Conservation (phyloP, 1,140 invertebrate genomes). For the Battus philenor region DNA sequence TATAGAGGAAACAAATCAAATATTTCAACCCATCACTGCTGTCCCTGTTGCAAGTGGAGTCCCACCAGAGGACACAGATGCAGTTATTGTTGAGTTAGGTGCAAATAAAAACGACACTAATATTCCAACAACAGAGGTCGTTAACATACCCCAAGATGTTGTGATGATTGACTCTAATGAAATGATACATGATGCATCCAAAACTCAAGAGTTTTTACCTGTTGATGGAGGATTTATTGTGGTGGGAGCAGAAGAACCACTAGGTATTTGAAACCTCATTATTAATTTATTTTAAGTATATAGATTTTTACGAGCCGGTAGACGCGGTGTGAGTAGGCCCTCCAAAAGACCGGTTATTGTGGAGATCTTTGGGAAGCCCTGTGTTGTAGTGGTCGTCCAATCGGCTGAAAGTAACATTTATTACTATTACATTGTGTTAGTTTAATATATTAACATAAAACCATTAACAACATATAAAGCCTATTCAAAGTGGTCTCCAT, state of each 20-base stretch:
- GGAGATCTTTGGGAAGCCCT: background rate
- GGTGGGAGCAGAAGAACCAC: slow-evolving; percentile 44
- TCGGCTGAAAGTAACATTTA: background rate
- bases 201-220: slow-evolving; percentile 50
- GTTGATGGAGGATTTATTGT: slow-evolving; percentile 64
- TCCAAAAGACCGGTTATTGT: background rate
- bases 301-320: background rate
- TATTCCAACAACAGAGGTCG: slow-evolving; percentile 1
- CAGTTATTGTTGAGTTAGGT: slow-evolving; percentile 51
- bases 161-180: slow-evolving; percentile 43
- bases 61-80: slow-evolving; percentile 37
- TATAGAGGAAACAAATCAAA: slow-evolving; percentile 55
- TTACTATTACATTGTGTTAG: too few relatives aligned
- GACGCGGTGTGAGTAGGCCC: background rate
- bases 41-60: slow-evolving; percentile 31
- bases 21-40: slow-evolving; percentile 54
- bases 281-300: slow-evolving; percentile 6
- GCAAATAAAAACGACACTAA: slow-evolving; percentile 14
- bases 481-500: too few relatives aligned
- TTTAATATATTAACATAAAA: too few relatives aligned
- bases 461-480: too few relatives aligned
- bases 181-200: slow-evolving; percentile 25
- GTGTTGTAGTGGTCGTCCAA: background rate
- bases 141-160: slow-evolving; percentile 17
- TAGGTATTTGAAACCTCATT: slow-evolving; percentile 35